Base-by-base conservation (phyloP, 2,113 vertebrate species). In the Mus spicilegus region DNA sequence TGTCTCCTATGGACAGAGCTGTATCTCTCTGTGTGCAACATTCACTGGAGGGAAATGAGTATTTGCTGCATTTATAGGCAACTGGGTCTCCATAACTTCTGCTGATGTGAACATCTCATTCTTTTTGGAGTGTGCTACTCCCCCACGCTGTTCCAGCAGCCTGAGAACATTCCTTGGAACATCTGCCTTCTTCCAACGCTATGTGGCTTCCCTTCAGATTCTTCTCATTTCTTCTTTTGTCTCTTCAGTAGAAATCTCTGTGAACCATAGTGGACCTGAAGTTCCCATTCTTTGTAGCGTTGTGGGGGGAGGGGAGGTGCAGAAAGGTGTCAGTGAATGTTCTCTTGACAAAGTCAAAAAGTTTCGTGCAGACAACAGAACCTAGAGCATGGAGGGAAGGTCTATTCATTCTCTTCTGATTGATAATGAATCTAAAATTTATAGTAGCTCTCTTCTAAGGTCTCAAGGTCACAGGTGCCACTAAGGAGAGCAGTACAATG, bases 371-470 rank as follows among this genome's bases (percentile, higher is more conserved):
- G 46, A 78, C 63, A 54, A 77, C 8, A 39, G 36, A 22, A 4
- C 26, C 16, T 0, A 17, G 51, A 6, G 1, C 14, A 0, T 33
- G 17, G 30, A 5, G 30, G 36, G 4, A 63, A 10, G 2, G 46
- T 7, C 75, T 1, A 24, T 61, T 33, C 12, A 7, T 39, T 78
- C 10, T 63, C 28, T 19, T 42, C 26, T 22, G 36, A n/a, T 16
- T n/a, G 14, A 51, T 28, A 2, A 5, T 49, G 70, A 65, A 67
- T 16, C 73, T 19, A 33, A 28, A 30, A 56, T 7, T 7, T 56
- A 63, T 7, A 46, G 30, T 20, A 51, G 54, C n/a, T 33, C 28
- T n/a, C 72, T 42, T 75, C 72, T 75, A n/a, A 12, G n/a, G 72
- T 42, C 72, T 67, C 39, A 39, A 26, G 4, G 17, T n/a, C 42